Percentiles rank a stretch among this genome's conserved stretches.
phyloP scores from a whole-genome alignment of 2,113 vertebrate species.

The Solenodon paradoxus region DNA sequence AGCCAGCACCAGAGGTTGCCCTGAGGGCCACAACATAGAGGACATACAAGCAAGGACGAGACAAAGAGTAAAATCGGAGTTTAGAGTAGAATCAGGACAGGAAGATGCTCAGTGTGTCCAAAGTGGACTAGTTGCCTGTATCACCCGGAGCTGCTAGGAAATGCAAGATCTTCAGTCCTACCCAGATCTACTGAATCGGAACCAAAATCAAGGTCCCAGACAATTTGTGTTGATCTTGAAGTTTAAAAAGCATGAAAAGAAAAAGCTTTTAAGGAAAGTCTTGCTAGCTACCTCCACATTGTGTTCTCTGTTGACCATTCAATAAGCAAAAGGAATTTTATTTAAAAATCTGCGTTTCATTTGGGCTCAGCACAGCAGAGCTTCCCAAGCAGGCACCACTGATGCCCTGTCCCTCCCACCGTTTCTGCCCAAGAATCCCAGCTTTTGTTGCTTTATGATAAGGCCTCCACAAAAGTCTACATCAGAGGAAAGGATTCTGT shows the following conservation, averaged over 20 bases:
- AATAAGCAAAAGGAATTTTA: background rate
- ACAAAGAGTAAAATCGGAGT: background rate
- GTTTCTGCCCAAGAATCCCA: background rate
- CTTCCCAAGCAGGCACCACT: background rate
- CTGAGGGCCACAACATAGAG: background rate
- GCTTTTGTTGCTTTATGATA: background rate
- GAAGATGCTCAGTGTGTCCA: background rate
- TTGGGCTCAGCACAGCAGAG: background rate
- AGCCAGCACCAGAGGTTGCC: background rate
- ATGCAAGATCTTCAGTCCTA: background rate
- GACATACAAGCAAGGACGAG: background rate
- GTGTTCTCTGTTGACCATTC: background rate
- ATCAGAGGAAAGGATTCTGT: background rate
- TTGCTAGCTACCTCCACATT: background rate
- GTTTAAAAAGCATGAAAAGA: background rate
- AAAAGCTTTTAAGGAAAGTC: background rate
- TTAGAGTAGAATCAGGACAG: background rate
- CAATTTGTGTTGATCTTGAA: background rate
- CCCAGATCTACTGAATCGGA: background rate
- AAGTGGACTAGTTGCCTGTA: background rate
- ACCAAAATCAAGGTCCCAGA: background rate
- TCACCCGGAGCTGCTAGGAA: background rate
- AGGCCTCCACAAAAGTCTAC: background rate
- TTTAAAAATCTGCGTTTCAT: background rate
- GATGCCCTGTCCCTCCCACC: accelerated